Percentiles rank a stretch among this genome's conserved stretches.
phyloP scores from a whole-genome alignment of 2,113 vertebrate genomes.

The Myanophis thanlyinensis region DNA sequence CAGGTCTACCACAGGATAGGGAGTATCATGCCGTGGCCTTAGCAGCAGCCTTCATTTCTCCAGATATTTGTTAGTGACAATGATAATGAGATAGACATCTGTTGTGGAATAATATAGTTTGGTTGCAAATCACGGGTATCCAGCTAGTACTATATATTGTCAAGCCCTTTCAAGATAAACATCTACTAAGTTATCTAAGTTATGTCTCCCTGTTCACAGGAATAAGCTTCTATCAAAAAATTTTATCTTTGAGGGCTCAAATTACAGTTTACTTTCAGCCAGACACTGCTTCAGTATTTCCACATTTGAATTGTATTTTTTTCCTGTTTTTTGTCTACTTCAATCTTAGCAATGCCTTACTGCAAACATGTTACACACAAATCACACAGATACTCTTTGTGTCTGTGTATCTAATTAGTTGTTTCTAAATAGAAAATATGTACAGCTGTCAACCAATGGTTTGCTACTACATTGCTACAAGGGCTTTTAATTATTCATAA shows the following conservation, averaged over 20 bases:
- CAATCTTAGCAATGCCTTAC: not conserved
- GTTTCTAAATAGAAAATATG: not conserved
- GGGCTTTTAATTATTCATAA: not conserved
- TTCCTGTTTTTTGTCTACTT: not conserved
- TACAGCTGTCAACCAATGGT: not conserved
- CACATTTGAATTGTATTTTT: not conserved
- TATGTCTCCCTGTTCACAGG: not conserved
- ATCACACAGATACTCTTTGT: not conserved
- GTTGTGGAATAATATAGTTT: too few species aligned
- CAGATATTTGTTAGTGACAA: too few species aligned
- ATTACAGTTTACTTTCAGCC: not conserved
- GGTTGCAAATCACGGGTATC: too few species aligned
- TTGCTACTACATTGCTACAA: slow-evolving; percentile 4
- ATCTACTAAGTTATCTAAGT: not conserved
- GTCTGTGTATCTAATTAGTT: not conserved
- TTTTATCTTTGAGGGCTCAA: not conserved
- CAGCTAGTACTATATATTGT: not conserved
- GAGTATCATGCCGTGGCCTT: too few species aligned
- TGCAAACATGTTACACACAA: not conserved
- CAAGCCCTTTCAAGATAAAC: not conserved
- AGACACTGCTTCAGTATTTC: not conserved
- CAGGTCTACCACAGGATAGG: too few species aligned
- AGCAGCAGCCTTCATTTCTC: too few species aligned
- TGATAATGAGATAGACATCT: too few species aligned
- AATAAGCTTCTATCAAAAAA: not conserved